Evolutionary conservation across 2,797 vertebrate species (phyloP), one percentile per base, ranked within the genome.

Genomic region (Pogoniulus pusillus): DNA sequence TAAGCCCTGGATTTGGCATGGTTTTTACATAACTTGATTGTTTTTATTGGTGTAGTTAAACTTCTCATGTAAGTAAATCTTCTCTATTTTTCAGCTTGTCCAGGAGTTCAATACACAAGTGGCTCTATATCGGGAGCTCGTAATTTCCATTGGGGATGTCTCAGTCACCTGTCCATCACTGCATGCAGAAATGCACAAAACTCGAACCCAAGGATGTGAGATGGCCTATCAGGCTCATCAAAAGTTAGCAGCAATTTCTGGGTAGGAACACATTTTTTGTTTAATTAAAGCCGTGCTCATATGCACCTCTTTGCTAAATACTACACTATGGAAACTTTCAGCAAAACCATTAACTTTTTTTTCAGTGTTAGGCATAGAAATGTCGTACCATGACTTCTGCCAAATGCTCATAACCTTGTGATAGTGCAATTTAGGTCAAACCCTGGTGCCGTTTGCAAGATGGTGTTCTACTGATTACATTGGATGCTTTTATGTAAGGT

Each of bases 71-170:
- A 71, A 91, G 76, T 92, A 80, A 94, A 63, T 74, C 3, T 5
- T 82, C 19, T 93, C 94, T 98, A 65, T 97, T 96, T 97, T 97
- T 93, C 97, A 99, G 99, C 98, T 99, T 95, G 99, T 99, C 95
- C 99, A 99, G 96, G 99, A 99, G 92, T 99, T 99, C 97, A 99
- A 99, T 94, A 99, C 99, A 26, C 98, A 99, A 91, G 99, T 99
- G 97, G 99, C 99, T 95, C 98, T 99, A 49, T 99, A 98, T 92
- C 98, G 99, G 82, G 99, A 99, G 89, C 96, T 99, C 96, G 99
- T 99, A 75, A 99, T 99, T 97, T 99, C 99, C 83, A 99, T 99
- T 66, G 99, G 99, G 49, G 99, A 99, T 76, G 98, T 99, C 95
- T 98, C 99, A 0, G 97, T 98, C 78, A 98, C 98, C 94, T 99